Conservation (phyloP, 1,140 invertebrate genomes). For the Brachionus asplanchnoidis region DNA sequence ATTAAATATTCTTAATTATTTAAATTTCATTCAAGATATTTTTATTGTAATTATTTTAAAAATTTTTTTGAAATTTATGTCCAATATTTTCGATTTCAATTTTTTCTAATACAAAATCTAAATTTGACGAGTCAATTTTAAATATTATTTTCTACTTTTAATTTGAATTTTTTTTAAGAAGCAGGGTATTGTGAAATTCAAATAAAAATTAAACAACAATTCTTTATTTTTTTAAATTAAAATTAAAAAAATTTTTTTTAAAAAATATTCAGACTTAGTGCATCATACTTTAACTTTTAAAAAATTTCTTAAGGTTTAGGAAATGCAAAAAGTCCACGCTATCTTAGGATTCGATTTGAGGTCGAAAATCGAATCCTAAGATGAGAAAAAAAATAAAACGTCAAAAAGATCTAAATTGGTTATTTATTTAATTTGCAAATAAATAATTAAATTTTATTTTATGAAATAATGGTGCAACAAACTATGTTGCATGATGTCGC, state of each 20-base stretch:
- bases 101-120: not conserved
- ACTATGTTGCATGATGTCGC: not conserved
- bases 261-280: not conserved
- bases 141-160: no score
- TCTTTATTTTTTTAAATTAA: not conserved
- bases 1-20: no score
- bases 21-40: no score
- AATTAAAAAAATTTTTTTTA: not conserved
- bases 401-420: not conserved
- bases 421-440: not conserved
- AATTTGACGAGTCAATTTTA: not conserved
- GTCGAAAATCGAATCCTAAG: no score
- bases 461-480: not conserved
- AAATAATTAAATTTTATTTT: not conserved
- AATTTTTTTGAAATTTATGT: no score
- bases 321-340: no score
- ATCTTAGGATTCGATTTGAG: no score
- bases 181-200: not conserved
- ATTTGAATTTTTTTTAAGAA: not conserved
- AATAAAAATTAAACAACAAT: not conserved
- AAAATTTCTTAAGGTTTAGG: no score
- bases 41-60: no score
- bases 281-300: no score
- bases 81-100: not conserved
- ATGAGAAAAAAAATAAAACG: not conserved